Evolutionary conservation across 2,113 vertebrate genomes (phyloP).

Genomic region (Prochilodus magdalenae): DNA sequence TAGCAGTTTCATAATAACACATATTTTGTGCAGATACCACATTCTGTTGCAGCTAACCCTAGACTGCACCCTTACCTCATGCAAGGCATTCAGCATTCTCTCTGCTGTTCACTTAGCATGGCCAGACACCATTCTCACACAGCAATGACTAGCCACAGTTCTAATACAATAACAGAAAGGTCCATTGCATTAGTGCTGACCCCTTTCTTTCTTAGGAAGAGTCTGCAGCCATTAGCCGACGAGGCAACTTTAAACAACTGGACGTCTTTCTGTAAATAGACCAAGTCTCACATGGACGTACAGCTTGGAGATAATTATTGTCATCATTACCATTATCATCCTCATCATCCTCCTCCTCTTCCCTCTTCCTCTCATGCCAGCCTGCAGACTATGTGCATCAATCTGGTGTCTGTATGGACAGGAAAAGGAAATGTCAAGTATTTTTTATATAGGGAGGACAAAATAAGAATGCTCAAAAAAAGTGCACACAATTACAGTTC

Average conservation of each 20-base stretch:
- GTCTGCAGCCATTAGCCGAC: conserved; percentile 33
- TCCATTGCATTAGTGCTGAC: conserved; percentile 55
- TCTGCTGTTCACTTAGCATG: conserved; percentile 39
- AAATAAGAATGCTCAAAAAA: background rate
- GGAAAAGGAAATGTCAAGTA: background rate
- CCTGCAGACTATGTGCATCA: background rate
- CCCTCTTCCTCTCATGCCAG: background rate
- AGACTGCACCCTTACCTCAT: too few relatives aligned
- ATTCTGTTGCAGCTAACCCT: too few relatives aligned
- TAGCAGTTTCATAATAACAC: too few relatives aligned
- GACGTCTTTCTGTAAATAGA: conserved; percentile 49
- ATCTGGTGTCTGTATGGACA: background rate
- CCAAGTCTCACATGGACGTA: background rate
- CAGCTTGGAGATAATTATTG: conserved; percentile 14
- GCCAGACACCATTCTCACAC: conserved; percentile 45
- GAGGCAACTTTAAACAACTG: conserved; percentile 42
- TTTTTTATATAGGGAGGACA: conserved; percentile 15
- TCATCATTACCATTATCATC: conserved; percentile 19
- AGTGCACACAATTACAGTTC: conserved; percentile 26
- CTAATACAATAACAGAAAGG: conserved; percentile 57
- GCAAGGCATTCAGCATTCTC: background rate
- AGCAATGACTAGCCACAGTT: conserved; percentile 21
- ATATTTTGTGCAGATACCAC: too few relatives aligned
- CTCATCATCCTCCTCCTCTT: conserved; percentile 6
- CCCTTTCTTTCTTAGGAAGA: conserved; percentile 37